Conservation (phyloP, 2,888 invertebrate species). For the Saturnia japonica region DNA sequence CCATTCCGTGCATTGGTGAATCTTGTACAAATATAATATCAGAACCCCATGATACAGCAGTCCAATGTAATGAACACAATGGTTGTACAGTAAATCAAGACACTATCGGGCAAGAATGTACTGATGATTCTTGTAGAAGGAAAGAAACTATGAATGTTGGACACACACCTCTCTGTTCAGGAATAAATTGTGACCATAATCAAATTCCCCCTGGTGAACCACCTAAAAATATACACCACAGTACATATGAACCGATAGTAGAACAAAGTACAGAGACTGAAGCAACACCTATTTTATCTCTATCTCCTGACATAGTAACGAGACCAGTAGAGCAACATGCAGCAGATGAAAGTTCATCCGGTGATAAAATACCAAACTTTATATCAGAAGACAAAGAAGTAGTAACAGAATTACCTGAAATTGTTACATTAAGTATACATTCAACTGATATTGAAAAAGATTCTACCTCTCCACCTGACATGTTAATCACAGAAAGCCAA, state of each 20-base stretch:
- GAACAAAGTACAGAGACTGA: not conserved
- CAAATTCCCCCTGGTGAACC: slow-evolving; percentile 38
- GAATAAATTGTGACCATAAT: slow-evolving; percentile 42
- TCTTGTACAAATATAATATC: slow-evolving; percentile 43
- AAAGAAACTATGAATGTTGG: slow-evolving; percentile 43
- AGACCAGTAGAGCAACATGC: not conserved
- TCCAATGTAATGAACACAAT: slow-evolving; percentile 39
- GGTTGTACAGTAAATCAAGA: slow-evolving; percentile 32
- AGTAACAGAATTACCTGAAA: slow-evolving; percentile 7
- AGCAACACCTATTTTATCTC: slow-evolving; percentile 11
- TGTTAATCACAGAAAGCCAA: not conserved
- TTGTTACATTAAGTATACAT: not conserved
- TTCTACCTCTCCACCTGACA: slow-evolving; percentile 8
- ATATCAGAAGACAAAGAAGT: not conserved
- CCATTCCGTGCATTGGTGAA: slow-evolving; percentile 40
- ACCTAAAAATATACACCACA: not conserved
- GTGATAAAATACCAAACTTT: not conserved
- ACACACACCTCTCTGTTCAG: slow-evolving; percentile 30
- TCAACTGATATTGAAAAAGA: slow-evolving; percentile 24
- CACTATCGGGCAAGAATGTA: slow-evolving; percentile 44
- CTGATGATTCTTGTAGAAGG: slow-evolving; percentile 53
- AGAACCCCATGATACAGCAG: slow-evolving; percentile 22
- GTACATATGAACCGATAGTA: not conserved
- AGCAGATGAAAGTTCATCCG: not conserved
- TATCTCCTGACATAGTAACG: not conserved